phyloP scores from a whole-genome alignment of 2,888 invertebrate genomes.

The Girardia tigrina region DNA sequence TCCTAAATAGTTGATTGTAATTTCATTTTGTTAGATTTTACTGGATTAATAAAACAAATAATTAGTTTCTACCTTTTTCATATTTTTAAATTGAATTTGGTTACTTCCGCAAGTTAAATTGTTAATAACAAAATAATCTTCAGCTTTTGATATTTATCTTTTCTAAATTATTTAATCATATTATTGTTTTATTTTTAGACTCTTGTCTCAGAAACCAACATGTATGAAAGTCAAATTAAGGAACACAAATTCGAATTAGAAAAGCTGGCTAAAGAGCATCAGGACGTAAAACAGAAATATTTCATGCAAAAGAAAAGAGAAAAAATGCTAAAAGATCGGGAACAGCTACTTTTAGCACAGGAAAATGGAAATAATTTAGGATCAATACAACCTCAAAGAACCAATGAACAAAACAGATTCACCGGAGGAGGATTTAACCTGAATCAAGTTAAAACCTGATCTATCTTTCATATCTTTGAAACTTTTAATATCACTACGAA shows the following conservation, averaged over 20 bases:
- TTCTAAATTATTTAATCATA: too few species aligned
- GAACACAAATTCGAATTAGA: constrained; percentile 62
- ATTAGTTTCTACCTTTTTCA: too few species aligned
- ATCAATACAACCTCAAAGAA: constrained; percentile 46
- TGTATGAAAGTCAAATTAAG: constrained; percentile 61
- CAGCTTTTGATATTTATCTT: too few species aligned
- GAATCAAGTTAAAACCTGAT: constrained; percentile 37
- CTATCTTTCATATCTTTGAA: background rate
- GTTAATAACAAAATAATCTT: too few species aligned
- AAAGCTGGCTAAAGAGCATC: constrained; percentile 57
- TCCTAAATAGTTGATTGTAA: too few species aligned
- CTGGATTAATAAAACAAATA: too few species aligned
- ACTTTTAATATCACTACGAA: background rate
- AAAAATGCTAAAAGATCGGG: constrained; percentile 44
- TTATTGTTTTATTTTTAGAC: too few species aligned
- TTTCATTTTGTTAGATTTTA: too few species aligned
- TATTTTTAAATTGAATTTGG: too few species aligned
- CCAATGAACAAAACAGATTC: constrained; percentile 45
- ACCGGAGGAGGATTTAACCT: constrained; percentile 51
- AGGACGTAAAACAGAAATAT: constrained; percentile 60
- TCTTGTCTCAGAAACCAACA: constrained; percentile 60
- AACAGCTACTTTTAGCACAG: constrained; percentile 41
- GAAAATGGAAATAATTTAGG: constrained; percentile 41
- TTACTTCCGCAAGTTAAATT: too few species aligned
- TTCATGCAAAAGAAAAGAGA: constrained; percentile 51